Conservation (phyloP, 2,888 invertebrate species). For the Alviniconcha strummeri region DNA sequence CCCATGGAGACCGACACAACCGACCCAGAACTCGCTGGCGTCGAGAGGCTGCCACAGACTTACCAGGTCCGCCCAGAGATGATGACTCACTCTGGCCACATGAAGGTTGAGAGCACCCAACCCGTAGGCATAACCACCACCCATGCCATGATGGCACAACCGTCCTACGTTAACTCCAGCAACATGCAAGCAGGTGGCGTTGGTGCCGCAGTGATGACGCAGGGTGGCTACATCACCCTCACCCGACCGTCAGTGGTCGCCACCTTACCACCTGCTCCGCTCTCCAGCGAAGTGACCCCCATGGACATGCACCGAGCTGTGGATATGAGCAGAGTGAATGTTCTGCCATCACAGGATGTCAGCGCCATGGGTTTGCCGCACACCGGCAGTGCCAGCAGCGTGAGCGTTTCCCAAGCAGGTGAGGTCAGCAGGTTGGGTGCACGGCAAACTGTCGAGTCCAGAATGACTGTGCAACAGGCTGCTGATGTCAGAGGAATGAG, state of each 20-base stretch:
- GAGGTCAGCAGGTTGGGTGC: neutral
- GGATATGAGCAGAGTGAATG: neutral
- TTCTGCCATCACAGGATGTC: neutral
- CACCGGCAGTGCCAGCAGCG: too few species aligned
- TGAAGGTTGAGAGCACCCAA: neutral
- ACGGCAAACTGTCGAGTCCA: neutral
- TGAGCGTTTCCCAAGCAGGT: too few species aligned
- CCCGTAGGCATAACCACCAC: neutral
- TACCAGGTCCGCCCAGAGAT: neutral
- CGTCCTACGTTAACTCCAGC: neutral
- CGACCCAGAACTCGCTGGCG: neutral
- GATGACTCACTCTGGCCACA: neutral
- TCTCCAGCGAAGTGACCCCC: neutral
- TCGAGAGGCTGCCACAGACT: conserved; percentile 16
- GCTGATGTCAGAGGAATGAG: neutral
- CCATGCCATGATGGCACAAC: neutral
- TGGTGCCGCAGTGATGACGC: neutral
- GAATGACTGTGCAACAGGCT: neutral
- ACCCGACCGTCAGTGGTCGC: too few species aligned
- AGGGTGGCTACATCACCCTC: neutral
- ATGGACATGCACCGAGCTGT: neutral
- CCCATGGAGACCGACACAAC: neutral
- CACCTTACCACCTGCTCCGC: too few species aligned
- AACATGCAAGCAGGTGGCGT: neutral
- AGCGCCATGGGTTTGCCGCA: neutral